Evolutionary conservation across 1,140 invertebrate species (phyloP), one percentile per base, ranked within the genome.

Genomic region (Maniola jurtina): DNA sequence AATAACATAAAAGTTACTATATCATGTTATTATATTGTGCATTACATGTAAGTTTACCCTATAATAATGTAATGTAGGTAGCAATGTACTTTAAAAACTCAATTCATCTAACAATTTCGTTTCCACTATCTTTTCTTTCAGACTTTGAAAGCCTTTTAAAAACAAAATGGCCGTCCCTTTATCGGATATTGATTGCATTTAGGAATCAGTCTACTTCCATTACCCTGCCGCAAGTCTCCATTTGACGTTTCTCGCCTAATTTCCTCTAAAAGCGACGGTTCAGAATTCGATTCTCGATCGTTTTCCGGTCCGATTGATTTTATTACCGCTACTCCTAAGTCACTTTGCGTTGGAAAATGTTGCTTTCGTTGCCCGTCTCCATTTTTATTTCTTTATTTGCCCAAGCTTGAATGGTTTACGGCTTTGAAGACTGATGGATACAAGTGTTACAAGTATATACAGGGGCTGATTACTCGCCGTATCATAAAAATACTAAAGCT

Each of bases 211-310:
- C 65, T 67, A 42, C 59, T 47, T 61, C 69, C 69, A 71, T 71
- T 66, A 71, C 52, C 15, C 11, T 9, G 35, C 60, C 56, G 64
- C 58, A 60, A 65, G 40, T 56, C 63, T 59, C 64, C 56, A 57
- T 60, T 61, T 71, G 64, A 58, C 64, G 61, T 57, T 55, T 66
- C 64, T 66, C 63, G 60, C 48, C 52, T 68, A 64, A 66, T 67
- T 67, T 66, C 69, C 69, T 71, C 47, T 62, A 64, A 66, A 66
- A 61, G 66, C 66, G 42, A 61, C 50, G 55, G 69, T 71, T 62
- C 64, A 63, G 64, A 71, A 71, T 66, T 71, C 64, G 69, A 71
- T 71, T 71, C 69, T 47, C 69, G 69, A 66, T 71, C 64, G 64
- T 71, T 67, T 66, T 71, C 64, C 69, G 64, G 63, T 66, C 61